Evolutionary conservation across 2,113 vertebrate species (phyloP).

Genomic region (Ciconia boyciana): DNA sequence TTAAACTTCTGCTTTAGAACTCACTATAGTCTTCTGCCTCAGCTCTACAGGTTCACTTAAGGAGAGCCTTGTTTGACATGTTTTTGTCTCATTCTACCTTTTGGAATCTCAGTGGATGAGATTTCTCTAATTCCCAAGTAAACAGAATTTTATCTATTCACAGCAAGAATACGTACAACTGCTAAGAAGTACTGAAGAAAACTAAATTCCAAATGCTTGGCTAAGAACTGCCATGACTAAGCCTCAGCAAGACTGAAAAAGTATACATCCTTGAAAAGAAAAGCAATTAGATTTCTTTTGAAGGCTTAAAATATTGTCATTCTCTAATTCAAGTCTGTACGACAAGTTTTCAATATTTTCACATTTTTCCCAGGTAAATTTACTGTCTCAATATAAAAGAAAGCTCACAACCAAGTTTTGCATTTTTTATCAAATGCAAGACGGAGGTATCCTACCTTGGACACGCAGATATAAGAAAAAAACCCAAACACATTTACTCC

Average conservation of each 20-base stretch:
- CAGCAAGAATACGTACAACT: neutral
- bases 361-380: neutral
- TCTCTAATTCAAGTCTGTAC: neutral
- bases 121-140: neutral
- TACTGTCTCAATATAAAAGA: neutral
- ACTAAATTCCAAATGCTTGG: neutral
- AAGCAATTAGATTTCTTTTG: neutral
- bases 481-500: neutral
- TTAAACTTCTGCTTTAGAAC: neutral
- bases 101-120: neutral
- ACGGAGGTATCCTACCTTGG: neutral
- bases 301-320: neutral
- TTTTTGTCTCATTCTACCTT: neutral
- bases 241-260: neutral
- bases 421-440: neutral
- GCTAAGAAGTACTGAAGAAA: neutral
- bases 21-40: neutral
- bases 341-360: neutral
- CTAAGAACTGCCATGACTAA: neutral
- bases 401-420: neutral
- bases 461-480: neutral
- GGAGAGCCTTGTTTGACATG: neutral
- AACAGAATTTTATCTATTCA: neutral
- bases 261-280: neutral
- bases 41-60: neutral